These are phyloP conservation scores for Gallinago paraguaiae DNA, from an alignment of 2,113 vertebrate genomes.

Conservation along the genomic window DNA sequence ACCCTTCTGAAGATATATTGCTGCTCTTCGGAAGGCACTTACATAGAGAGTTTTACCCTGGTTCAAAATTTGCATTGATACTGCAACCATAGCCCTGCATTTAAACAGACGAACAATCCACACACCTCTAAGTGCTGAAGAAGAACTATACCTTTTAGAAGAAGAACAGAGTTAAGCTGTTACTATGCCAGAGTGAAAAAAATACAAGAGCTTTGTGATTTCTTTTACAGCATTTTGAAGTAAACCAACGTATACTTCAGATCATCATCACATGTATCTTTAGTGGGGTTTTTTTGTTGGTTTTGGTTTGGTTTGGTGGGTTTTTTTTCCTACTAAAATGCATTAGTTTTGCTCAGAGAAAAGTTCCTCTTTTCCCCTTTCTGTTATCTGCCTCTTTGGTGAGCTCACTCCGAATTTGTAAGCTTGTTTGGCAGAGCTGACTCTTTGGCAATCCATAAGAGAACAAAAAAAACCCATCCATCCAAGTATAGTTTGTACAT, in stretches of 20 bases:
- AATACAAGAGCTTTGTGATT: neutral
- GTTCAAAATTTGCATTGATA: neutral
- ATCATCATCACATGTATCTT: neutral
- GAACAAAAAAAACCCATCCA: neutral
- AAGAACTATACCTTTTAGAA: neutral
- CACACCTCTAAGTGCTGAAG: neutral
- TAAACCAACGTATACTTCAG: neutral
- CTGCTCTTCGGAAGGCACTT: neutral
- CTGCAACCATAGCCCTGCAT: fast-evolving
- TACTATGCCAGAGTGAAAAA: neutral
- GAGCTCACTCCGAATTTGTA: neutral
- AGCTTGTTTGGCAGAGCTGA: neutral
- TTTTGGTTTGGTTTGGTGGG: too few species aligned
- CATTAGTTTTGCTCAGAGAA: neutral
- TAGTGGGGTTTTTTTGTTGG: too few species aligned
- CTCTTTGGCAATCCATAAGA: neutral
- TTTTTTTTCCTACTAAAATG: neutral
- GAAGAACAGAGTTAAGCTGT: neutral
- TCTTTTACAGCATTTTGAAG: neutral
- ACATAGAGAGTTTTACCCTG: neutral
- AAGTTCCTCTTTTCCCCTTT: neutral
- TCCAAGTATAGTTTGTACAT: neutral
- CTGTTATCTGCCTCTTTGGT: neutral
- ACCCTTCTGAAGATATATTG: neutral
- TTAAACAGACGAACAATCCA: neutral